Evolutionary conservation across 2,888 invertebrate species (phyloP), one percentile per base, ranked within the genome.

Genomic region (Limnephilus lunatus): DNA sequence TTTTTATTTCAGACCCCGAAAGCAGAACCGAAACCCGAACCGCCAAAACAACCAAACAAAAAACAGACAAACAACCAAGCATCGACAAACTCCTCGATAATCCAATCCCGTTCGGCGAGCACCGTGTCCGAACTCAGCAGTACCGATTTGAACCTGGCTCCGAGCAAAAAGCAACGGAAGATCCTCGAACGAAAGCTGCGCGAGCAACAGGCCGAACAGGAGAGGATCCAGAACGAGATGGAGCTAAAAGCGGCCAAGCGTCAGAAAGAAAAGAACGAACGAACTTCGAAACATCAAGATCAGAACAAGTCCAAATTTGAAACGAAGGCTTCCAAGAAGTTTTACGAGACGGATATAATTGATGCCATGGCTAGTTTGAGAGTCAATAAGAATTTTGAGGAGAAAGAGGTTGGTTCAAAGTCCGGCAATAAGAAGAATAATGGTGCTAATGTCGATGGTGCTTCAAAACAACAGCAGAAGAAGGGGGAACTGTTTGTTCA

Each of bases 121-220:
- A 92, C 82, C 3, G 92, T 92, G 12, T 92, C 90, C 80, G 92
- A 92, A 48, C 83, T 80, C 11, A 92, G 86, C 86, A 81, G 82
- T 68, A 44, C 81, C 30, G 92, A 92, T n/a, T 44, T 88, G n/a
- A 89, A 86, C 81, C 94, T 94, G 82, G 93, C 95, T 7, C 94
- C 95, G 0, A 95, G 95, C 0, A 96, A 96, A 94, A 96, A 96
- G 91, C 96, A 96, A 93, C 94, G 95, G 93, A 96, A 95, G 44
- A 92, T 95, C 83, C 94, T 96, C 4, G 96, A 89, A 35, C 89
- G 80, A 53, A 31, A 68, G 87, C 44, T 88, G 30, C 44, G 83
- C 44, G 87, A 89, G 53, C 53, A 68, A 19, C 53, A 87, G 7
- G 91, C 86, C 35, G 91, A 91, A 31, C 44, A 32, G 44, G 81